A percentile compares a stretch with the other conserved stretches of the same genome.
Evolutionary conservation across 1,140 invertebrate species (phyloP).

Genomic region (Leptinotarsa defecta): DNA sequence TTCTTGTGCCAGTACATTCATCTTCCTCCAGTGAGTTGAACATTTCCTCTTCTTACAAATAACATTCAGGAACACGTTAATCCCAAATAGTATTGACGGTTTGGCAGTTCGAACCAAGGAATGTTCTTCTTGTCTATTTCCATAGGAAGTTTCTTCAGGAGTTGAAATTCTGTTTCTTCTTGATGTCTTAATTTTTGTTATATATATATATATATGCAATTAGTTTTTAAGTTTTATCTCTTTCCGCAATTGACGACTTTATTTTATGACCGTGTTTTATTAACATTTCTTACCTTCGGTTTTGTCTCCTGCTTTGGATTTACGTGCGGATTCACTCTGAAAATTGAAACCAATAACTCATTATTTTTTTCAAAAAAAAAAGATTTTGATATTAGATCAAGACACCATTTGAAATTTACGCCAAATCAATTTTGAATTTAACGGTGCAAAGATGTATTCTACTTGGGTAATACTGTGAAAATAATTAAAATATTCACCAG

Average conservation of each 20-base stretch:
- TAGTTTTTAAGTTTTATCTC: constrained; percentile 14
- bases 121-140: background rate
- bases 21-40: background rate
- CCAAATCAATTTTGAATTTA: too few species aligned
- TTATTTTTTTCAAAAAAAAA: background rate
- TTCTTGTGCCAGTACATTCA: background rate
- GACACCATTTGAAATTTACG: too few species aligned
- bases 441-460: background rate
- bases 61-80: too few species aligned
- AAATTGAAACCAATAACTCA: background rate
- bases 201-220: constrained; percentile 27
- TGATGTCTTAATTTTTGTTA: constrained; percentile 7
- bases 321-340: constrained; percentile 16
- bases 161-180: background rate
- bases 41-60: too few species aligned
- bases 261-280: background rate
- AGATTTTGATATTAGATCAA: too few species aligned
- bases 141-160: background rate
- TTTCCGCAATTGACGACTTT: background rate
- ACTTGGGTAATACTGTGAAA: constrained; percentile 3
- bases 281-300: constrained; percentile 15
- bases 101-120: too few species aligned
- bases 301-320: constrained; percentile 22
- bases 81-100: too few species aligned
- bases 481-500: background rate